A percentile compares a stretch with the other conserved stretches of the same genome.
phyloP scores from a whole-genome alignment of 2,113 vertebrate species.

The Arvicanthis niloticus region DNA sequence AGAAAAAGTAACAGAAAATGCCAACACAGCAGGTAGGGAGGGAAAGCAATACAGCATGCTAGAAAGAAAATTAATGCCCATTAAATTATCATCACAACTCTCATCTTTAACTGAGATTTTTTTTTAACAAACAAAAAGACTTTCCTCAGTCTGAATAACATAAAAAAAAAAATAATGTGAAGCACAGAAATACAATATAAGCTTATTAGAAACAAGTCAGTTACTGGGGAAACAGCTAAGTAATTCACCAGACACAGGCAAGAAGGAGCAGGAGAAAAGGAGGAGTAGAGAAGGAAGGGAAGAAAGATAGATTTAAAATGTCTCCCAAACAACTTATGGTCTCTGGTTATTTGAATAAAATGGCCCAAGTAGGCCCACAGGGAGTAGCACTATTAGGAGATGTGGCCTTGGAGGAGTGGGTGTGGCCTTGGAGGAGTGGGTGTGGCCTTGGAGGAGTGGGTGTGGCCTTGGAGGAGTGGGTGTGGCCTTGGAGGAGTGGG shows the following conservation, averaged over 20 bases:
- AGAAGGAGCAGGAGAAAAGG: not conserved
- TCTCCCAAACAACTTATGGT: not conserved
- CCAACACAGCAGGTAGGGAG: not conserved
- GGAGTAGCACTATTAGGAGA: too few relatives aligned
- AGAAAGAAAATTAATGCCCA: not conserved
- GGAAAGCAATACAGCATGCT: too few relatives aligned
- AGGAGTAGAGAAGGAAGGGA: not conserved
- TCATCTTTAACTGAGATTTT: not conserved
- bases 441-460: too few relatives aligned
- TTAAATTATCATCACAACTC: not conserved
- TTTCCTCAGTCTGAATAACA: not conserved
- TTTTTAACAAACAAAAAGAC: not conserved
- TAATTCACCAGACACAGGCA: too few relatives aligned
- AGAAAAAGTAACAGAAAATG: not conserved
- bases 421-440: too few relatives aligned
- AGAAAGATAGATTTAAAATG: not conserved
- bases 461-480: too few relatives aligned
- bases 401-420: too few relatives aligned
- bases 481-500: too few relatives aligned
- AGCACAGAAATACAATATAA: not conserved
- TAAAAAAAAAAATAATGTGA: not conserved
- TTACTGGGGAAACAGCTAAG: not conserved
- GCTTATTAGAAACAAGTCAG: constrained; percentile 41
- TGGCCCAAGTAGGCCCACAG: too few relatives aligned
- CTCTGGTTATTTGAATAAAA: too few relatives aligned